Base-by-base conservation (phyloP, 30 jellyfish, hydroid and myxozoan genomes). In the Pelagia noctiluca region DNA sequence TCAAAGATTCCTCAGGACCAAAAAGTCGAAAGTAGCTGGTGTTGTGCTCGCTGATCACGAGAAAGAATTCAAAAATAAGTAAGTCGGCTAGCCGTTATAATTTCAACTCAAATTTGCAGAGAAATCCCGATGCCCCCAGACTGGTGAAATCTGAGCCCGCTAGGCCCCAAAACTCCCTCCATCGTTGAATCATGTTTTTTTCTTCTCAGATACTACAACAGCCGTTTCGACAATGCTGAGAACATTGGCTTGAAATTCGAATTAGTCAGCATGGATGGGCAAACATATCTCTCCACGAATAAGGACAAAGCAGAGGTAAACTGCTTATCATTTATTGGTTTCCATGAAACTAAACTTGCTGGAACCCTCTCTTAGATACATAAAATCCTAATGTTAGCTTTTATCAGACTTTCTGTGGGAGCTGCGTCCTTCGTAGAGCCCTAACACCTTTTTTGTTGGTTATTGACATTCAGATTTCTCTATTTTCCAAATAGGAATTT, bases 31-130 rank as follows among this genome's bases (percentile, higher is more conserved):
- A 33, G 89, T 95, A 4, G 92, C 97, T 0, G 99, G 99, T 0
- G 78, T 89, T 31, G 99, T 95, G 11, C 67, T 95, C 23, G 85
- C 99, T 0, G 99, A 95, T 49, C 99, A 95, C 76, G 82, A 89
- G 62, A 75, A 71, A 18, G 82, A 95, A 35, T 95, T 83, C 76
- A 52, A 86, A 12, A 95, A 95, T 74, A 88, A 65, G 99, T 95
- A 71, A 38, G 99, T 68, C 11, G 26, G 13, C 49, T 35, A 3
- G 62, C 13, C 23, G 31, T 32, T 32, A 12, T 70, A 19, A 16
- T 24, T 35, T 21, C 13, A 25, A 25, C 12, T n/a, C n/a, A n/a
- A n/a, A n/a, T n/a, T n/a, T n/a, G n/a, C n/a, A n/a, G n/a, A n/a
- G n/a, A n/a, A n/a, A n/a, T n/a, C n/a, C n/a, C n/a, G n/a, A n/a